A percentile compares a stretch with the other conserved stretches of the same genome.
phyloP scores from a whole-genome alignment of 2,888 invertebrate genomes.

The Melolontha melolontha region DNA sequence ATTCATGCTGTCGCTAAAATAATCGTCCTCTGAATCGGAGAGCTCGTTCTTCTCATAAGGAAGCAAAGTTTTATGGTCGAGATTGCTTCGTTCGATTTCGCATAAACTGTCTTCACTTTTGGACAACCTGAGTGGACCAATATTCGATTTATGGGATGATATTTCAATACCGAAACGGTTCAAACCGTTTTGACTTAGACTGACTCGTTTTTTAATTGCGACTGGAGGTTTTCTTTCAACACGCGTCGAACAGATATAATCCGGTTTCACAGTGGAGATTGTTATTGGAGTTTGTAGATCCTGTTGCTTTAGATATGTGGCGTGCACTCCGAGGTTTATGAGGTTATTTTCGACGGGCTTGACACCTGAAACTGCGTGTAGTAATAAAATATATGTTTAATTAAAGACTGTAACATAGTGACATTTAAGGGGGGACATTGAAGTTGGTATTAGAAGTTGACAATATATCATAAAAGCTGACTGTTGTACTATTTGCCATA shows the following conservation, averaged over 20 bases:
- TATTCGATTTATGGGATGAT: slow-evolving; percentile 41
- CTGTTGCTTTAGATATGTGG: slow-evolving; percentile 56
- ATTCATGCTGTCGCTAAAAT: slow-evolving; percentile 63
- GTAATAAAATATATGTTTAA: not conserved
- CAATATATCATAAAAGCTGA: no score
- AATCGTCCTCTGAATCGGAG: slow-evolving; percentile 59
- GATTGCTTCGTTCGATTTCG: slow-evolving; percentile 23
- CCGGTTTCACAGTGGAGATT: not conserved
- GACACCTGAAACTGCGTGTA: slow-evolving; percentile 46
- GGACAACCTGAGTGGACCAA: slow-evolving; percentile 56
- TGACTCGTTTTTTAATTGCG: slow-evolving; percentile 48
- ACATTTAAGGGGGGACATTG: no score
- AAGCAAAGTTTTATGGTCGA: slow-evolving; percentile 39
- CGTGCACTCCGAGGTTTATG: slow-evolving; percentile 59
- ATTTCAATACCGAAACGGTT: slow-evolving; percentile 40
- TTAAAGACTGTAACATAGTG: no score
- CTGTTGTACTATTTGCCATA: no score
- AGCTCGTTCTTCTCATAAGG: slow-evolving; percentile 25
- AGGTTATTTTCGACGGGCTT: slow-evolving; percentile 49
- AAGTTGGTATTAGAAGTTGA: no score
- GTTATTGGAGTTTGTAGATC: slow-evolving; percentile 34
- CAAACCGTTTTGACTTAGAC: slow-evolving; percentile 55
- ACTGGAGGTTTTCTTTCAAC: slow-evolving; percentile 6
- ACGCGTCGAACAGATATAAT: slow-evolving; percentile 10
- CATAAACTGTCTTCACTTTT: slow-evolving; percentile 60